Conservation (phyloP, 2,113 vertebrate species). For the Microtus ochrogaster region DNA sequence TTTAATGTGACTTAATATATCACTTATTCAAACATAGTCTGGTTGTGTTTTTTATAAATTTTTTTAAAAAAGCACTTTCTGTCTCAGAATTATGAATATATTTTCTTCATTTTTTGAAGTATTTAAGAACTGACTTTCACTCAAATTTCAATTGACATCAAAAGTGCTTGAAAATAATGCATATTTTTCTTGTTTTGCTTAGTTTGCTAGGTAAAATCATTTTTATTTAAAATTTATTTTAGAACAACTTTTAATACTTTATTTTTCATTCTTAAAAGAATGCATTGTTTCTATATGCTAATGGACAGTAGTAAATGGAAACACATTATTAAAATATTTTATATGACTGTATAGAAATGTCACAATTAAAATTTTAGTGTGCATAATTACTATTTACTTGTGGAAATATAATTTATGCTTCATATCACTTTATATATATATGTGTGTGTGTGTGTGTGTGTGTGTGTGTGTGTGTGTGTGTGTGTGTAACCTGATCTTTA, state of each 20-base stretch:
- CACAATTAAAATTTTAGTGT: neutral
- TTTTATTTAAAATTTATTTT: neutral
- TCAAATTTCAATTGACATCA: slow-evolving; percentile 1
- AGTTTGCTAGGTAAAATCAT: neutral
- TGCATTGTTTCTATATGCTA: neutral
- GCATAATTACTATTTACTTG: neutral
- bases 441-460: too few species aligned
- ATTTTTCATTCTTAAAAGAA: neutral
- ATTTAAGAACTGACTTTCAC: neutral
- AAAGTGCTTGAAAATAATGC: neutral
- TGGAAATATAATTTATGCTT: neutral
- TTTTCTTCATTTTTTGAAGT: slow-evolving; percentile 5
- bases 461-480: neutral
- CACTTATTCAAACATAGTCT: neutral
- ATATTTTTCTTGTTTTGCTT: neutral
- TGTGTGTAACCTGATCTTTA: neutral
- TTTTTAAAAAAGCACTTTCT: neutral
- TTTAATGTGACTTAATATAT: neutral
- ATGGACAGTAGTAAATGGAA: neutral
- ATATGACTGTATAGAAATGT: neutral
- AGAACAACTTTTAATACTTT: neutral
- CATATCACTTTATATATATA: neutral
- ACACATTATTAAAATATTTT: neutral
- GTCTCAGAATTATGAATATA: neutral
- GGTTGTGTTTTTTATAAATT: neutral